These are phyloP conservation scores for Helicorthomorpha holstii DNA, from an alignment of 1,140 invertebrate genomes.

Conservation along the genomic window DNA sequence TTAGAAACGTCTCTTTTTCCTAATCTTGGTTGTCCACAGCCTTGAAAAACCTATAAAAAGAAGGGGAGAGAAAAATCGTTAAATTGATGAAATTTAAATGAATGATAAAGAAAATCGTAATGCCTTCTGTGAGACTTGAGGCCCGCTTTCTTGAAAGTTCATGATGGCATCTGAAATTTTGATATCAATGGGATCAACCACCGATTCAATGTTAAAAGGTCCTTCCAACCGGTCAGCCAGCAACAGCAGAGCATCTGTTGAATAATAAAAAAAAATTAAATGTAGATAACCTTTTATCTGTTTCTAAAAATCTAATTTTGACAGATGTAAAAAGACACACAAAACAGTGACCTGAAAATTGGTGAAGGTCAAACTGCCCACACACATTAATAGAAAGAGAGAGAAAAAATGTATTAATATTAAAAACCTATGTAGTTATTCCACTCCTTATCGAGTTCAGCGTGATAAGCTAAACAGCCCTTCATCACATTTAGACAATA, in stretches of 20 bases:
- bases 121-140: constrained; percentile 53
- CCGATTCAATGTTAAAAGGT: constrained; percentile 90
- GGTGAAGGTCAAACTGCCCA: no score
- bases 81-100: no score
- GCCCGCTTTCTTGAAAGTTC: constrained; percentile 86
- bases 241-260: constrained; percentile 29
- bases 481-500: constrained; percentile 82
- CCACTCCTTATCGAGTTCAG: constrained; percentile 70
- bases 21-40: constrained; percentile 58
- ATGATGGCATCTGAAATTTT: constrained; percentile 98
- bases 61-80: constrained; percentile 6
- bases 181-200: constrained; percentile 91
- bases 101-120: neutral
- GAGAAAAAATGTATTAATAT: no score
- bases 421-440: constrained; percentile 80
- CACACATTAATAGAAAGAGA: no score
- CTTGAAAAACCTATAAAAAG: constrained; percentile 41
- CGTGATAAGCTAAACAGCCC: constrained; percentile 67
- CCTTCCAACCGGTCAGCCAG: constrained; percentile 55
- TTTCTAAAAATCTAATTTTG: no score
- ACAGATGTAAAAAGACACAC: no score
- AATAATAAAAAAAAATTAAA: constrained; percentile 8
- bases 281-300: no score
- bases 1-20: no score
- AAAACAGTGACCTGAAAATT: no score